Percentiles rank a stretch among this genome's conserved stretches.
These are phyloP conservation scores for Eueides isabella DNA, from an alignment of 1,140 invertebrate genomes.

Conservation along the genomic window DNA sequence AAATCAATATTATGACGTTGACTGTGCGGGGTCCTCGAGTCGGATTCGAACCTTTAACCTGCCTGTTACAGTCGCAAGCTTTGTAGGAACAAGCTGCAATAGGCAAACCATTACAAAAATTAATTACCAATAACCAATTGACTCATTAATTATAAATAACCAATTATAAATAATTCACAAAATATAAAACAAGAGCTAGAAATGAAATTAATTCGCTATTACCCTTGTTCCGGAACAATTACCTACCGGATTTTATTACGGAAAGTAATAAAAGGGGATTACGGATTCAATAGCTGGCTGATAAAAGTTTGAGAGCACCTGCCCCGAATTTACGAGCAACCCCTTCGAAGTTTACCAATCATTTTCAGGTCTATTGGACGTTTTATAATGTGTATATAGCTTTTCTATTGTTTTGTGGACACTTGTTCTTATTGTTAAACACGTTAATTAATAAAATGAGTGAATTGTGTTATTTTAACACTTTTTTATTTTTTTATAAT, in stretches of 20 bases:
- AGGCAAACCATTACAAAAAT: too few species aligned
- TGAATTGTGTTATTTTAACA: not conserved
- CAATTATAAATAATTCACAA: conserved; percentile 13
- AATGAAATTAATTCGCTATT: conserved; percentile 60
- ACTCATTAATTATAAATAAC: not conserved
- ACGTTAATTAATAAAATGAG: not conserved
- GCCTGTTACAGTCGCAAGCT: too few species aligned
- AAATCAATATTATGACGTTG: too few species aligned
- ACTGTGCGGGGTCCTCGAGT: too few species aligned
- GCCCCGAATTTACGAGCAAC: conserved; percentile 68
- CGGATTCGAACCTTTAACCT: too few species aligned
- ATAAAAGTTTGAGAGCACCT: conserved; percentile 69
- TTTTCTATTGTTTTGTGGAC: not conserved
- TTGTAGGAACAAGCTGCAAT: too few species aligned
- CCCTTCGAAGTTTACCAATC: conserved; percentile 55
- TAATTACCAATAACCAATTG: too few species aligned
- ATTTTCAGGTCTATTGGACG: conserved; percentile 18
- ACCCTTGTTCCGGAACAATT: conserved; percentile 58
- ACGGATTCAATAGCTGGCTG: conserved; percentile 74
- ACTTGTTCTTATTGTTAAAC: not conserved
- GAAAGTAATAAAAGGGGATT: conserved; percentile 75
- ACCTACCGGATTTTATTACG: conserved; percentile 62
- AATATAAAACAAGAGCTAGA: conserved; percentile 33
- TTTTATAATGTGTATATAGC: conserved; percentile 8
- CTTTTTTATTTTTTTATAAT: too few species aligned